Conservation (phyloP, 1,140 invertebrate species). For the Trichoplusia ni region DNA sequence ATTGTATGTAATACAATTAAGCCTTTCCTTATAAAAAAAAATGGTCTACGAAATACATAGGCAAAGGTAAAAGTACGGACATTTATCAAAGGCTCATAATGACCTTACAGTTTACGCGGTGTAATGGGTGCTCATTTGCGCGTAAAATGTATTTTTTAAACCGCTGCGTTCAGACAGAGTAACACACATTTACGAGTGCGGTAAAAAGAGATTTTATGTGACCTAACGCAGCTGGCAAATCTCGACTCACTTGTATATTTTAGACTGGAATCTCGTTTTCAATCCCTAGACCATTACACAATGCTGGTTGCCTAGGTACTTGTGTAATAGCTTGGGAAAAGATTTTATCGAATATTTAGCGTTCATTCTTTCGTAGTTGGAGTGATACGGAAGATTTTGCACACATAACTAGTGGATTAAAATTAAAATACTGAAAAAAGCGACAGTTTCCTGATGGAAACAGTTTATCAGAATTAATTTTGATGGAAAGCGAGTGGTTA, state of each 20-base stretch:
- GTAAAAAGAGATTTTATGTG: constrained; percentile 19
- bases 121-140: neutral
- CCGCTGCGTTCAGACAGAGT: neutral
- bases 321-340: constrained; percentile 22
- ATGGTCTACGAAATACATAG: too few species aligned
- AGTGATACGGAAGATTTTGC: too few species aligned
- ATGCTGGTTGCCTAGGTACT: constrained; percentile 8
- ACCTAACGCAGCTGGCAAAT: constrained; percentile 14
- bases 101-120: too few species aligned
- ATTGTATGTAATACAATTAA: too few species aligned
- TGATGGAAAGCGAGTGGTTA: too few species aligned
- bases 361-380: constrained; percentile 3
- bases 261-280: constrained; percentile 10
- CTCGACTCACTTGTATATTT: constrained; percentile 13
- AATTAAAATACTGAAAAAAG: too few species aligned
- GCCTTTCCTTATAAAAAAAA: too few species aligned
- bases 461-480: too few species aligned
- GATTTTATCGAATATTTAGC: constrained; percentile 22
- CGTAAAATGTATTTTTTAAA: neutral
- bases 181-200: constrained; percentile 12
- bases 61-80: too few species aligned
- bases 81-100: too few species aligned
- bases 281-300: constrained; percentile 15
- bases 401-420: too few species aligned
- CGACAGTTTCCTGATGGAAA: too few species aligned